phyloP scores from a whole-genome alignment of 1,140 invertebrate species.

The Drosophila guanche region DNA sequence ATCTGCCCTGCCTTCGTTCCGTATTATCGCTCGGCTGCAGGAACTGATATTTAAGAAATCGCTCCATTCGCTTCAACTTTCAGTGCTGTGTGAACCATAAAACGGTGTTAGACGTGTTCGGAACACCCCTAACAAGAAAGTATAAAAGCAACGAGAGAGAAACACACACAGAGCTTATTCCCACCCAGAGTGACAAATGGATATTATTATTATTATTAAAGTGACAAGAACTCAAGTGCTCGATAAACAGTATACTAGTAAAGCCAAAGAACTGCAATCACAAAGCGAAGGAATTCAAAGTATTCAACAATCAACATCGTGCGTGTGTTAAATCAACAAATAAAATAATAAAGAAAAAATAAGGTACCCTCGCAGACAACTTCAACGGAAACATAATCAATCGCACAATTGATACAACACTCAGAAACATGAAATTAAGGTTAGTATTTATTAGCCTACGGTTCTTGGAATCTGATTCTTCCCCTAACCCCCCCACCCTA shows the following conservation, averaged over 20 bases:
- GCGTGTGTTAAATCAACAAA: slow-evolving; percentile 25
- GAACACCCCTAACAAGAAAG: neutral
- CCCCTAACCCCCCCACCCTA: slow-evolving; percentile 6
- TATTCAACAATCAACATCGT: slow-evolving; percentile 51
- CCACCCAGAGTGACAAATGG: slow-evolving; percentile 39
- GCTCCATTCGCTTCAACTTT: slow-evolving; percentile 36
- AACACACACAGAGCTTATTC: slow-evolving; percentile 17
- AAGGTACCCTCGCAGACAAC: slow-evolving; percentile 1
- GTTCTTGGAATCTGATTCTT: slow-evolving; percentile 9
- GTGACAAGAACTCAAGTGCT: slow-evolving; percentile 62
- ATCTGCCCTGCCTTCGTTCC: slow-evolving; percentile 8
- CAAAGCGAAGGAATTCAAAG: slow-evolving; percentile 50
- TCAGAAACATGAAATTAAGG: slow-evolving; percentile 71
- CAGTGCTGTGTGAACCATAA: slow-evolving; percentile 65
- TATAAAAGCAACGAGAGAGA: slow-evolving; percentile 24
- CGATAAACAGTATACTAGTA: slow-evolving; percentile 47
- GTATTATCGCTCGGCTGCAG: slow-evolving; percentile 8
- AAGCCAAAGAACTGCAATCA: slow-evolving; percentile 60
- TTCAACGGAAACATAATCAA: slow-evolving; percentile 21
- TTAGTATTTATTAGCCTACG: slow-evolving; percentile 24
- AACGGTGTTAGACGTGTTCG: slow-evolving; percentile 65
- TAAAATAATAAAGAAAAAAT: slow-evolving; percentile 31
- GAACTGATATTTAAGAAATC: slow-evolving; percentile 69
- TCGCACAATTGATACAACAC: slow-evolving; percentile 63
- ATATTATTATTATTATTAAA: slow-evolving; percentile 40